Conservation (phyloP, 2,113 vertebrate genomes). For the Eulacestoma nigropectus region DNA sequence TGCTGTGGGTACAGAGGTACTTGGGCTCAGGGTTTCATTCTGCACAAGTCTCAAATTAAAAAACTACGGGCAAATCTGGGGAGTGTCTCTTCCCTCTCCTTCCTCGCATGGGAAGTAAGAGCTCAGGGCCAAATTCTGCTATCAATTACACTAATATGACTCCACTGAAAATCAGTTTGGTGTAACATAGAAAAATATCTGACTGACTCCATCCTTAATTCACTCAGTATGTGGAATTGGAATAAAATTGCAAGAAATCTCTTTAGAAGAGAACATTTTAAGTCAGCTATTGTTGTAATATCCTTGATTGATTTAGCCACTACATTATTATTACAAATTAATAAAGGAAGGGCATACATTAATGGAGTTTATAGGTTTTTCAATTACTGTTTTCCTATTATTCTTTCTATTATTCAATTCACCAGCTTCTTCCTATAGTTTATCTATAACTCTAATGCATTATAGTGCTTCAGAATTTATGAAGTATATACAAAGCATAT, state of each 20-base stretch:
- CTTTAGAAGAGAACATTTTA: background rate
- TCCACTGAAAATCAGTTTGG: background rate
- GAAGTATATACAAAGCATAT: conserved; percentile 58
- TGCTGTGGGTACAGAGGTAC: background rate
- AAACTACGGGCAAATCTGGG: background rate
- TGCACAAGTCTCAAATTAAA: background rate
- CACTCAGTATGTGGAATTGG: background rate
- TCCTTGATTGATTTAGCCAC: conserved; percentile 58
- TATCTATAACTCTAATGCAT: conserved; percentile 42
- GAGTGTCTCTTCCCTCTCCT: background rate
- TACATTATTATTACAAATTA: conserved; percentile 72
- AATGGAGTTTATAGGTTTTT: conserved; percentile 69
- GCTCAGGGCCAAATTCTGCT: conserved; percentile 6
- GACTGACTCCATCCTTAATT: background rate
- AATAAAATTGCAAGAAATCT: conserved; percentile 1
- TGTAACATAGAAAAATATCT: background rate
- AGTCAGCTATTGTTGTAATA: conserved; percentile 26
- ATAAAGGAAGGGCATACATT: conserved; percentile 58
- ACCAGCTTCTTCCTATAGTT: conserved; percentile 54
- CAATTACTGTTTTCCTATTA: conserved; percentile 69
- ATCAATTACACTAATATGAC: background rate
- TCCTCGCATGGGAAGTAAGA: background rate
- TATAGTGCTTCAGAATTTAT: conserved; percentile 62
- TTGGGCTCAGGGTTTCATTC: background rate
- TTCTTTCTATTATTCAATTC: conserved; percentile 64